Evolutionary conservation across 1,140 invertebrate genomes (phyloP).

Genomic region (Megalonaias nervosa): DNA sequence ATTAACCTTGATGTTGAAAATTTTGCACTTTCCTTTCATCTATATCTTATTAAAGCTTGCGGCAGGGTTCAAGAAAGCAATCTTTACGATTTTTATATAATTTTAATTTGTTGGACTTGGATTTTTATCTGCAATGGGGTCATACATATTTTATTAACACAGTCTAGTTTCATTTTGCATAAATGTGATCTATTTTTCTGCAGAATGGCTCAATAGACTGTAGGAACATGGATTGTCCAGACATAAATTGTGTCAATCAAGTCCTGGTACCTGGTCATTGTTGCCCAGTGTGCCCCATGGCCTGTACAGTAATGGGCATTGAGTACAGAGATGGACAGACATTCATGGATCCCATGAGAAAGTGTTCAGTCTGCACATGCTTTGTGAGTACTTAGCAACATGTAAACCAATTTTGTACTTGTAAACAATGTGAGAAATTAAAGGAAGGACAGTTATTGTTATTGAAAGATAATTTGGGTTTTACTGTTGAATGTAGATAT

Average conservation of each 20-base stretch:
- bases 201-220: constrained; percentile 51
- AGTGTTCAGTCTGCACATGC: constrained; percentile 62
- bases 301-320: constrained; percentile 51
- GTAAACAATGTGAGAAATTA: too few species aligned
- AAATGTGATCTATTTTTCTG: not conserved
- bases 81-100: not conserved
- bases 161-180: too few species aligned
- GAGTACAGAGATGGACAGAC: constrained; percentile 60
- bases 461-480: too few species aligned
- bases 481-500: too few species aligned
- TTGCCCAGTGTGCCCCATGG: constrained; percentile 59
- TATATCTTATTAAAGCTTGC: too few species aligned
- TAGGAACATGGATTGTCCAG: constrained; percentile 45
- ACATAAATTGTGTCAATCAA: constrained; percentile 56
- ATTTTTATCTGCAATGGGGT: not conserved
- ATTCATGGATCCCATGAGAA: constrained; percentile 51
- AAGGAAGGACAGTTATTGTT: too few species aligned
- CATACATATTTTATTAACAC: too few species aligned
- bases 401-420: too few species aligned
- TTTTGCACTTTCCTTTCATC: too few species aligned
- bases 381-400: constrained; percentile 33
- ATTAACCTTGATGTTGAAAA: too few species aligned
- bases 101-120: not conserved
- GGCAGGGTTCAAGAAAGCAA: not conserved
- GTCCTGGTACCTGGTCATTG: constrained; percentile 57